These are phyloP conservation scores for Alloplasta piceator DNA, from an alignment of 2,888 invertebrate genomes.

Conservation along the genomic window DNA sequence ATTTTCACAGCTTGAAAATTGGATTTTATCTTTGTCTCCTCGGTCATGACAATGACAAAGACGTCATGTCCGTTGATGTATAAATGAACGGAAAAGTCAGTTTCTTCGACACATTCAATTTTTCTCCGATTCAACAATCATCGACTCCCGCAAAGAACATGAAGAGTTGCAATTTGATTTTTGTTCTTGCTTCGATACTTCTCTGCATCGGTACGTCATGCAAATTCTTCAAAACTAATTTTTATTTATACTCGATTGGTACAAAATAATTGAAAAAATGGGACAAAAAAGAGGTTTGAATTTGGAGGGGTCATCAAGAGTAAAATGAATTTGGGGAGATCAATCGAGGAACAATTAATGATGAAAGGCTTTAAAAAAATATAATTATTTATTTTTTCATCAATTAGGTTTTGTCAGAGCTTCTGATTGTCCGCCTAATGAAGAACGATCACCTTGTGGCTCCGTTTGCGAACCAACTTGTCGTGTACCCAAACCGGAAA, in stretches of 20 bases:
- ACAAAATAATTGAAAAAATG: neutral
- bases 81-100: no score
- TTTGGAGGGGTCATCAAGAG: no score
- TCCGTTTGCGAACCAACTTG: conserved; percentile 1
- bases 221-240: neutral
- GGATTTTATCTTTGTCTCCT: no score
- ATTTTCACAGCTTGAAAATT: no score
- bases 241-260: neutral
- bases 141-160: neutral
- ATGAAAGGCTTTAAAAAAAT: neutral
- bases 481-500: neutral
- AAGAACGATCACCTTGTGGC: neutral
- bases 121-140: neutral
- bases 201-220: neutral
- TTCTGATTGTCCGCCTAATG: neutral
- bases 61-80: no score
- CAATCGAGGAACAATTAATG: neutral
- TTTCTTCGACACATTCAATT: neutral
- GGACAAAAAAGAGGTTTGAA: neutral
- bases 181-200: neutral
- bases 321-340: neutral
- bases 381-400: neutral
- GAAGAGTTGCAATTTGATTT: neutral
- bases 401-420: neutral
- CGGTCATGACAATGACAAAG: no score